A percentile compares a stretch with the other conserved stretches of the same genome.
These are phyloP conservation scores for Coelinius sp. DNA, from an alignment of 2,888 invertebrate genomes.

Conservation along the genomic window DNA sequence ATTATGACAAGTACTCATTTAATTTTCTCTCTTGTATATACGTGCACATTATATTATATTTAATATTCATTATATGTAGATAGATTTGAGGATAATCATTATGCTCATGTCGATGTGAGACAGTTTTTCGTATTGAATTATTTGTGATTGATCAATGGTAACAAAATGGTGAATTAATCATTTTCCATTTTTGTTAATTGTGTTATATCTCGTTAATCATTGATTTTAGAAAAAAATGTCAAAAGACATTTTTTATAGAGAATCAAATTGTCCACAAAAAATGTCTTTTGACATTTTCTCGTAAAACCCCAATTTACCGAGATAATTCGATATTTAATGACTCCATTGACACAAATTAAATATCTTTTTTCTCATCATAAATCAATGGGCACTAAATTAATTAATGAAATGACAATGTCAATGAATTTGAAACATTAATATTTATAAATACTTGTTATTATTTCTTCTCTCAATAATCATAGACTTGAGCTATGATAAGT, in stretches of 20 bases:
- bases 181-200: too few relatives aligned
- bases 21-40: conserved; percentile 32
- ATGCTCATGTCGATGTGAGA: not conserved
- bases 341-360: too few relatives aligned
- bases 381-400: not conserved
- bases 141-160: not conserved
- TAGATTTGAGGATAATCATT: not conserved
- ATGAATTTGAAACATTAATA: conserved; percentile 13
- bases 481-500: conserved; percentile 27
- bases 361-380: not conserved
- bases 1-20: conserved; percentile 46
- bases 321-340: too few relatives aligned
- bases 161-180: not conserved
- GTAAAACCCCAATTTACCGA: too few relatives aligned
- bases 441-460: conserved; percentile 16
- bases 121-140: not conserved
- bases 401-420: not conserved
- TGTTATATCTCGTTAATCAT: too few relatives aligned
- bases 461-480: not conserved
- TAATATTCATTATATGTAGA: conserved; percentile 39
- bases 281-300: too few relatives aligned
- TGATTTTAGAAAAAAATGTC: too few relatives aligned
- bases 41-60: conserved; percentile 50
- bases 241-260: too few relatives aligned
- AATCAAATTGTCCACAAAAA: too few relatives aligned